Evolutionary conservation across 2,113 vertebrate species (phyloP).

Genomic region (Albula glossodonta): DNA sequence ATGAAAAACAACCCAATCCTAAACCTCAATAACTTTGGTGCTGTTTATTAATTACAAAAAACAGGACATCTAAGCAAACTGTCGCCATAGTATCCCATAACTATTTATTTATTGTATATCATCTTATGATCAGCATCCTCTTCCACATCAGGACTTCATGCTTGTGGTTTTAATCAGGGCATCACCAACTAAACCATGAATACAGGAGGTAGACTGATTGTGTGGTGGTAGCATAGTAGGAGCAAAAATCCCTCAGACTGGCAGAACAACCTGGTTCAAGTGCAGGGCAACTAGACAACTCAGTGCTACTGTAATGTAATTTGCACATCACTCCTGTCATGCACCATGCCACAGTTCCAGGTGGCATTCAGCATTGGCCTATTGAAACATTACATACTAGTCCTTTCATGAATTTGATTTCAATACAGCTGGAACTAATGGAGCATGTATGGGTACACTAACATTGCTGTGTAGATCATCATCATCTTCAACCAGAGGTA

Average conservation of each 20-base stretch:
- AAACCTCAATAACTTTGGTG: too few relatives aligned
- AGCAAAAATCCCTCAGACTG: background rate
- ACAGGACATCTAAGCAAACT: too few relatives aligned
- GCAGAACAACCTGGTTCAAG: background rate
- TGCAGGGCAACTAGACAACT: background rate
- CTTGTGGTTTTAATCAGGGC: background rate
- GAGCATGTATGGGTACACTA: background rate
- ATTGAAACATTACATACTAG: background rate
- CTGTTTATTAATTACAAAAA: too few relatives aligned
- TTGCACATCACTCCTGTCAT: background rate
- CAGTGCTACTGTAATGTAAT: background rate
- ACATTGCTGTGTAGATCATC: background rate
- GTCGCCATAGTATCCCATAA: background rate
- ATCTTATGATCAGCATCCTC: background rate
- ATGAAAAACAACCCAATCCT: too few relatives aligned
- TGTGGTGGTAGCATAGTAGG: background rate
- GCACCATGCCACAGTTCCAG: background rate
- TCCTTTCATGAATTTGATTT: background rate
- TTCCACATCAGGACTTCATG: too few relatives aligned
- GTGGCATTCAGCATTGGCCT: background rate
- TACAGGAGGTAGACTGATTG: too few relatives aligned
- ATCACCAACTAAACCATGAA: background rate
- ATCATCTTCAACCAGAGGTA: background rate
- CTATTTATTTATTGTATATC: background rate
- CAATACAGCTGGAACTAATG: background rate